phyloP scores from a whole-genome alignment of 2,797 vertebrate genomes.

The Dipus sagitta region DNA sequence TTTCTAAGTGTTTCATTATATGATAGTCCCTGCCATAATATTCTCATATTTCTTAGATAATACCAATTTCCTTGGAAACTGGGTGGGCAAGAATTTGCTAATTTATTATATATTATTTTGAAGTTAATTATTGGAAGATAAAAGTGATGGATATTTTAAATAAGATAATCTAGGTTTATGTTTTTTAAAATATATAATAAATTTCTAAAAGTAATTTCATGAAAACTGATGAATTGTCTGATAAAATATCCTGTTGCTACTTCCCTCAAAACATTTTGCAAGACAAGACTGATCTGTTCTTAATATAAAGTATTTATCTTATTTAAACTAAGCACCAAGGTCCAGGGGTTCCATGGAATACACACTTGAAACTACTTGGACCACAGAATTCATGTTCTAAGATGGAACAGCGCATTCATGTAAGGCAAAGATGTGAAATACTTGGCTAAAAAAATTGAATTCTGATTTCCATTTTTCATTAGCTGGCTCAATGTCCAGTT shows the following conservation, averaged over 20 bases:
- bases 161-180: slow-evolving; percentile 41
- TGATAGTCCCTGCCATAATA: neutral
- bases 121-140: slow-evolving; percentile 38
- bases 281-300: neutral
- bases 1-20: neutral
- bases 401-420: neutral
- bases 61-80: neutral
- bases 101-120: slow-evolving; percentile 40
- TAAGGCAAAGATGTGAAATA: neutral
- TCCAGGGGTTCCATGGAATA: neutral
- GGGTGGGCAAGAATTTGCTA: neutral
- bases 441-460: neutral
- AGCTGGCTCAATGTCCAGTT: neutral
- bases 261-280: neutral
- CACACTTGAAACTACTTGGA: neutral
- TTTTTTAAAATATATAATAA: slow-evolving; percentile 13
- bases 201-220: slow-evolving; percentile 36
- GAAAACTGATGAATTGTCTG: neutral
- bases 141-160: slow-evolving; percentile 24
- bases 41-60: slow-evolving; percentile 13
- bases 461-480: neutral
- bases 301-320: slow-evolving; percentile 21
- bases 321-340: neutral
- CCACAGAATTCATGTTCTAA: neutral
- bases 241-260: neutral